Base-by-base conservation (phyloP, 2,113 vertebrate genomes). In the Nothobranchius kuhntae region DNA sequence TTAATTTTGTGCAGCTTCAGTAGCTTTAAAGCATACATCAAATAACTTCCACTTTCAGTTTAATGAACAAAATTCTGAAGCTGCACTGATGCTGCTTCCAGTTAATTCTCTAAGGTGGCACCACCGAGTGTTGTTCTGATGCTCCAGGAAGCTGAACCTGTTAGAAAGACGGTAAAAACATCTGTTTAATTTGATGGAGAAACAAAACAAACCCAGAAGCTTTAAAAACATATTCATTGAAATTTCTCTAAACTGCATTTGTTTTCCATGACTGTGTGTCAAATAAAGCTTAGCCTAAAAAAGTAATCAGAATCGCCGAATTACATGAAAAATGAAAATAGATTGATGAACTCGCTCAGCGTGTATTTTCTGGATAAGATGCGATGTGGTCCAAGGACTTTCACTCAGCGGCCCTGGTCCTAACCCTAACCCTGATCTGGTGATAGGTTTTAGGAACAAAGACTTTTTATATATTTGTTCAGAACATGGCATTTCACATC, bases 321-420 rank as follows among this genome's bases (percentile, higher is more conserved):
- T 70, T 81, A 84, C 72, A 84, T 62, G 54, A 82, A 83, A 84
- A 81, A 48, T 44, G 73, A 86, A 81, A 84, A 83, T 36, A 65
- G 80, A 72, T 84, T 56, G 70, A 79, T 89, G 79, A 55, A 79
- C 68, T 79, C 64, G 62, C 67, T 53, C 68, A 71, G 61, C 26
- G 35, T 71, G 44, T 62, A 73, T 57, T 64, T 68, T 66, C 83
- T 50, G 78, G 69, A 68, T 56, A 42, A 72, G 75, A 79, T 75
- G 73, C 8, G 9, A 78, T 79, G 53, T 65, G 78, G 79, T 73
- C 68, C 73, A 78, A 86, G 82, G 78, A 76, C 84, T 72, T 79
- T 80, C 62, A 79, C 87, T 79, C 38, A 72, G 4, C 48, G 83
- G 79, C 85, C 75, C 57, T 62, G 68, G 77, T 82, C 21, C 21